phyloP scores from a whole-genome alignment of 2,888 invertebrate genomes.

The Papilio protenor region DNA sequence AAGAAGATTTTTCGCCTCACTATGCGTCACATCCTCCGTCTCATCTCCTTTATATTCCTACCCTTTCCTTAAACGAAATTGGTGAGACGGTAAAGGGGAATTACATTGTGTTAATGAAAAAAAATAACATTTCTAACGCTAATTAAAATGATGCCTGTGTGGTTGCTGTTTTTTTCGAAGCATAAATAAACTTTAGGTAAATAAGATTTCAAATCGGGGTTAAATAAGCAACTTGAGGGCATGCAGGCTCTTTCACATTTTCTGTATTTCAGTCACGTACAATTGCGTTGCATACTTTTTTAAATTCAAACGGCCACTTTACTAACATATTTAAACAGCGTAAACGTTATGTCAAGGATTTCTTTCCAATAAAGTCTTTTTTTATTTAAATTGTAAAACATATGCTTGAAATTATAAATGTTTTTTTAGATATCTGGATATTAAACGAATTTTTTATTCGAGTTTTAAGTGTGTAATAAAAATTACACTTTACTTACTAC shows the following conservation, averaged over 20 bases:
- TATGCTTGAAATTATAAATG: neutral
- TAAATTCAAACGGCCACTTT: conserved; percentile 40
- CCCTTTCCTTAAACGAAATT: no score
- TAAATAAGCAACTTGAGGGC: conserved; percentile 18
- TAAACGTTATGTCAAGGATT: conserved; percentile 38
- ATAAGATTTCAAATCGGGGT: conserved; percentile 1
- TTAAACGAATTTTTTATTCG: neutral
- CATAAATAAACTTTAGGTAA: neutral
- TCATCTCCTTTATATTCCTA: no score
- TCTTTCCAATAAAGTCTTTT: conserved; percentile 13
- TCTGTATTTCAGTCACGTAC: conserved; percentile 40
- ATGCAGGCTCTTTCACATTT: conserved; percentile 23
- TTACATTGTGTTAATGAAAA: no score
- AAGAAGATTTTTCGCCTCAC: no score
- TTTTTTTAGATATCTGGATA: neutral
- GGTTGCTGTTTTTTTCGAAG: neutral
- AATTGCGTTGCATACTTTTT: conserved; percentile 40
- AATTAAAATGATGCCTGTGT: neutral
- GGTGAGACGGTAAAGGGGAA: no score
- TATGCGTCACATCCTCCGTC: no score
- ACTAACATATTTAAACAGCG: conserved; percentile 26
- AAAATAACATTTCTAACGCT: neutral
- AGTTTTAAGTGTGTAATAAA: neutral
- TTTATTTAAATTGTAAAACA: neutral
- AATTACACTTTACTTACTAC: neutral